Evolutionary conservation across 2,888 invertebrate species (phyloP).

Genomic region (Cephus spinipes): DNA sequence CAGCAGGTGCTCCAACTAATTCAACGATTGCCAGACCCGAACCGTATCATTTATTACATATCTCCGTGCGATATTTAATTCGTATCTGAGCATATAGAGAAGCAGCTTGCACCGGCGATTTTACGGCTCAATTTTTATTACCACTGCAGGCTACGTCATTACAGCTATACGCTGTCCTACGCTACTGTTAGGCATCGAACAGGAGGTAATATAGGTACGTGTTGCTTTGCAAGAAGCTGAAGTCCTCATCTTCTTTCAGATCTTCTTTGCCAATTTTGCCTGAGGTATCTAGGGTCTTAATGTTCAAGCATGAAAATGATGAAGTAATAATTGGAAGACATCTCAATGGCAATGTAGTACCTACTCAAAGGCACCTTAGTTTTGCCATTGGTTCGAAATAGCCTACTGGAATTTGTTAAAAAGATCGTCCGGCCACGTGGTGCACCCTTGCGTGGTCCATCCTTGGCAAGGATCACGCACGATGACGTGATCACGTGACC

Average conservation of each 20-base stretch:
- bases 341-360: neutral
- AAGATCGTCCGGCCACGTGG: neutral
- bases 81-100: constrained; percentile 24
- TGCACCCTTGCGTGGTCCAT: constrained; percentile 54
- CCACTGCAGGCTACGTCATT: neutral
- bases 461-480: constrained; percentile 50
- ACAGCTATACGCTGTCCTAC: neutral
- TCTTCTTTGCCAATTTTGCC: neutral
- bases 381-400: neutral
- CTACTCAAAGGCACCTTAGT: neutral
- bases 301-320: neutral
- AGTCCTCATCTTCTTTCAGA: neutral
- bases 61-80: constrained; percentile 26
- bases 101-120: constrained; percentile 21
- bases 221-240: neutral
- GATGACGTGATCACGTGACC: constrained; percentile 62
- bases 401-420: neutral
- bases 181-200: neutral
- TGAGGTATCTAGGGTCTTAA: neutral
- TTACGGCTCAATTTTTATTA: constrained; percentile 20
- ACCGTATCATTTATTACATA: constrained; percentile 19
- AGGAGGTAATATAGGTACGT: neutral
- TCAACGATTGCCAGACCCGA: constrained; percentile 41
- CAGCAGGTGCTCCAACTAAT: constrained; percentile 43
- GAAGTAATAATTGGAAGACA: neutral